Evolutionary conservation across 2,888 invertebrate genomes (phyloP), one percentile per base, ranked within the genome.

Genomic region (Blera fallax): DNA sequence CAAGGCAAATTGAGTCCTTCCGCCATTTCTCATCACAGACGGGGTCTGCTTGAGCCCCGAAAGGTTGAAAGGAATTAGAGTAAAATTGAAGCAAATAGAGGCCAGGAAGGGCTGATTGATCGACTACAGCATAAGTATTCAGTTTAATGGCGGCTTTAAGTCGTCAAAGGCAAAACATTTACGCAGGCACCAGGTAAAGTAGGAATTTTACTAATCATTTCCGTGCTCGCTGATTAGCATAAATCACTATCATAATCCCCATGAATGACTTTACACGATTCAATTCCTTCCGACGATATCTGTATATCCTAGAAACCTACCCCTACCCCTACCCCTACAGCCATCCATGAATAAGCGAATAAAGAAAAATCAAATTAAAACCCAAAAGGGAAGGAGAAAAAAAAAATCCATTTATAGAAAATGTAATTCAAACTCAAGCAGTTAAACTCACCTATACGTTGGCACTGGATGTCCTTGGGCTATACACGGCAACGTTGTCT

Each of bases 381-480:
- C 16, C 21, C 50, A n/a, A 52, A 67, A 27, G n/a, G 40, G 7
- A 16, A 4, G 50, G 14, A 37, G 4, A 7, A 52, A 29, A 11
- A 52, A 32, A 69, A 77, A 77, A 21, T 16, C 14, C 18, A 60
- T 37, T n/a, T n/a, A 45, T 14, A 70, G 6, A 62, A 10, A 77
- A 32, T 14, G 48, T 76, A 56, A 76, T 65, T 56, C 45, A 56
- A 64, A 52, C 14, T 60, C 10, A 40, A 43, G 32, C 69, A 60
- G 29, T 60, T 60, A 54, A 81, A 90, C 93, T 93, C 91, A 95
- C 95, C 95, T 95, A 93, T 96, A 96, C 84, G 94, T 95, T 77
- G 96, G 96, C 80, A 96, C 95, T 3, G 96, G 96, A 94, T 95
- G 95, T 87, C 96, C 96, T 92, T 96, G 96, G 70, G 96, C 96